Base-by-base conservation (phyloP, 1,140 invertebrate species). In the Agrilus planipennis region DNA sequence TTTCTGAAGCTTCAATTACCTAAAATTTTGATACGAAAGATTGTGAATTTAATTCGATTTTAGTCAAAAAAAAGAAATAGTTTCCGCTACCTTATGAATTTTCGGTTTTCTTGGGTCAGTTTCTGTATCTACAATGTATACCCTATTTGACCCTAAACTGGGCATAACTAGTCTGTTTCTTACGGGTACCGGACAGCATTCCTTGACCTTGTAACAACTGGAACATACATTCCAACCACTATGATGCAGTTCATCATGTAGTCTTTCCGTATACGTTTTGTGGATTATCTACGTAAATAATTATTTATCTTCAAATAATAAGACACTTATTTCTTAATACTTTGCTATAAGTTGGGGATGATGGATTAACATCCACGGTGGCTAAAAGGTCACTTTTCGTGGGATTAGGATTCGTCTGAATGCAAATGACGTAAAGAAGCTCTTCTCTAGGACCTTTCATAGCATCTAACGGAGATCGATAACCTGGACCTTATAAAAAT, bases 161-260 rank as follows among this genome's bases (percentile, higher is more conserved):
- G 93, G 92, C 18, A 96, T 55, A 7, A 98, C 75, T 11, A 98
- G 57, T 17, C 81, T 76, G 55, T 89, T 74, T 20, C 90, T 65
- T 42, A 75, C 76, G 9, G 76, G 70, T 0, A 69, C 65, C 0
- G 66, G 52, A 29, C 70, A 69, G 42, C 63, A 61, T 28, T 53
- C 53, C 19, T 57, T 47, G 23, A 60, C 57, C 1, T 60, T 52
- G 34, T 63, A 52, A 60, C 90, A 95, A 64, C 89, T 92, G 46
- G 88, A 91, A 59, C 93, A 98, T 6, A 89, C 76, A 58, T 97
- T 97, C 92, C 92, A 97, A 0, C 92, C 93, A 12, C 78, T 83
- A 58, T 97, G 93, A 60, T 98, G 93, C 0, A 98, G 59, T 62
- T 98, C 93, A 57, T 98, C 89, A 1, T 79, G 84, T 4, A 71